Evolutionary conservation across 2,888 invertebrate species (phyloP), one percentile per base, ranked within the genome.

Genomic region (Chesias legatella): DNA sequence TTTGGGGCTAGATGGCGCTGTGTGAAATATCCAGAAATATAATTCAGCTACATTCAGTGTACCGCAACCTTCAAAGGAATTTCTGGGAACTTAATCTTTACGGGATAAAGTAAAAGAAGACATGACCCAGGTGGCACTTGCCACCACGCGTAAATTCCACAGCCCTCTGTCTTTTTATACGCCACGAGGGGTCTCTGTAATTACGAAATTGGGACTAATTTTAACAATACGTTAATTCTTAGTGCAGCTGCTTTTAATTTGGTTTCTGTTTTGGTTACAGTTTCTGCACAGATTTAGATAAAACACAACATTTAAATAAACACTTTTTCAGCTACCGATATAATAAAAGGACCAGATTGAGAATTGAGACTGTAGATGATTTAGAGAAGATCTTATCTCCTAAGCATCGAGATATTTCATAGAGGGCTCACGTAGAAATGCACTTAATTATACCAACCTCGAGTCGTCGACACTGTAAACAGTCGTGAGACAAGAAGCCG

Each of bases 61-160:
- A 67, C 68, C 73, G 64, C 13, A 17, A 17, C 13, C 13, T 17
- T 17, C 13, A 17, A 17, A 17, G 67, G 64, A 74, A 72, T 75
- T 79, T 77, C 68, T 64, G 78, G 80, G 79, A 76, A 86, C 86
- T 85, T 85, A 86, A 85, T 86, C 86, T 86, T 85, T 78, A 76
- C 78, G 77, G 78, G 78, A 80, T 81, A 85, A 84, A 84, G 85
- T 85, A 84, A 85, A 82, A 84, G 83, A 78, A 80, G 85, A 84
- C 86, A 83, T 73, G 84, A 79, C 85, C 82, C 86, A 88, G 86
- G 86, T 85, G 86, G 66, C 73, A 72, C 67, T 61, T 70, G 63
- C 60, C 64, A 67, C 70, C 66, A 62, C 70, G 72, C 74, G 77
- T 73, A 80, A 82, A 80, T 80, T 78, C 72, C 50, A 62, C 59